A percentile compares a stretch with the other conserved stretches of the same genome.
phyloP scores from a whole-genome alignment of 2,888 invertebrate genomes.

The Sicus ferrugineus region DNA sequence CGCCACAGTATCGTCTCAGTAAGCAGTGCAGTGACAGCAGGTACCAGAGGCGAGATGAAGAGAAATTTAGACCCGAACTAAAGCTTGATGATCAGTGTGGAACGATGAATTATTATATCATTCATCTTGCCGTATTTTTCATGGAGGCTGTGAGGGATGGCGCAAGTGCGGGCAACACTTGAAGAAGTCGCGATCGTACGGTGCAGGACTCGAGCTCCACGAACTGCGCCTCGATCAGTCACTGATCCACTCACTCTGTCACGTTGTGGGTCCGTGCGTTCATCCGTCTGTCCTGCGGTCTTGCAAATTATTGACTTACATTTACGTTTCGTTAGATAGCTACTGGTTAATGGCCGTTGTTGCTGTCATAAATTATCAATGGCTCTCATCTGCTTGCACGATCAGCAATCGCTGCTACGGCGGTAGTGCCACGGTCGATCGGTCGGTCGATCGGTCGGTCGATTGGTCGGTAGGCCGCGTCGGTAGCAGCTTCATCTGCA shows the following conservation, averaged over 20 bases:
- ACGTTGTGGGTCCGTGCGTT: not conserved
- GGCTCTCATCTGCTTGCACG: slow-evolving; percentile 37
- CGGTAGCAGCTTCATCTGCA: not conserved
- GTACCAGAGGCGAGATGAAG: not conserved
- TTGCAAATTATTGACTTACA: slow-evolving; percentile 36
- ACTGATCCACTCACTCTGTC: slow-evolving; percentile 19
- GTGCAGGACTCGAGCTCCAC: not conserved
- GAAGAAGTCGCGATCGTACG: not conserved
- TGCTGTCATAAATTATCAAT: slow-evolving; percentile 38
- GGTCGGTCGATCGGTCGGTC: not conserved
- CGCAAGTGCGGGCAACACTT: not conserved
- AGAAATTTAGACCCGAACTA: slow-evolving; percentile 1
- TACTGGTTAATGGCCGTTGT: slow-evolving; percentile 37
- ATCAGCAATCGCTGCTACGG: not conserved
- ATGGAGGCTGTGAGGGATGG: slow-evolving; percentile 31
- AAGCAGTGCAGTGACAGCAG: not conserved
- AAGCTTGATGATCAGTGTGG: slow-evolving; percentile 36
- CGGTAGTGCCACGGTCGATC: not conserved
- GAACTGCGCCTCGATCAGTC: slow-evolving; percentile 20
- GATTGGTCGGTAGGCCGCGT: not conserved
- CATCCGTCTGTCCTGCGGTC: slow-evolving; percentile 29
- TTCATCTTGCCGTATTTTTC: slow-evolving; percentile 31
- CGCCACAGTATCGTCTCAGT: not conserved
- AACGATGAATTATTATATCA: slow-evolving; percentile 36
- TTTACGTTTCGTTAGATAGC: slow-evolving; percentile 33